Evolutionary conservation across 2,888 invertebrate genomes (phyloP).

Genomic region (Thumatha senex): DNA sequence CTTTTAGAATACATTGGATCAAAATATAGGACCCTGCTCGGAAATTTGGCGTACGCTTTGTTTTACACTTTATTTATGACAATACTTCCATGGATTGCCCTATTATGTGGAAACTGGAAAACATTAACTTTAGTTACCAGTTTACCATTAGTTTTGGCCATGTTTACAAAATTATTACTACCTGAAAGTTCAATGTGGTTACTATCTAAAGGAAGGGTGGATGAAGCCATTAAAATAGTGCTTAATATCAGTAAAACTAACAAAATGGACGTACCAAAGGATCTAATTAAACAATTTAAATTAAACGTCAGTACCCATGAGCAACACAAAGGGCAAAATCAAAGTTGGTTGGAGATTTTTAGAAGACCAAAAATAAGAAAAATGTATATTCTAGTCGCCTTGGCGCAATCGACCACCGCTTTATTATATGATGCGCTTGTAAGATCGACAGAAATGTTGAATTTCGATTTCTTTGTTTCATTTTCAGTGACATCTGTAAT

Average conservation of each 20-base stretch:
- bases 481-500: conserved; percentile 64
- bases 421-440: conserved; percentile 61
- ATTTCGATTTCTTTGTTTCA: conserved; percentile 64
- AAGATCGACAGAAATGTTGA: conserved; percentile 54
- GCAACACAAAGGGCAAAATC: conserved; percentile 24
- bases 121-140: conserved; percentile 56
- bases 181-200: conserved; percentile 71
- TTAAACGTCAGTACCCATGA: conserved; percentile 14
- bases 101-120: conserved; percentile 65
- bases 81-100: conserved; percentile 60
- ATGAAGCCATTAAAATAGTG: conserved; percentile 56
- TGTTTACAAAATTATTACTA: conserved; percentile 55
- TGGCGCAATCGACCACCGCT: conserved; percentile 53
- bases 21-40: conserved; percentile 60
- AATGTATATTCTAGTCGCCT: conserved; percentile 51
- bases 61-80: conserved; percentile 52
- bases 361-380: conserved; percentile 50
- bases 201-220: conserved; percentile 54
- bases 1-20: conserved; percentile 64
- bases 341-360: conserved; percentile 47
- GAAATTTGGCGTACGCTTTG: conserved; percentile 59
- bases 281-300: conserved; percentile 54
- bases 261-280: conserved; percentile 49
- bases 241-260: conserved; percentile 52
- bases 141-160: conserved; percentile 51